A percentile compares a stretch with the other conserved stretches of the same genome.
These are phyloP conservation scores for Muscidifurax raptorellus DNA, from an alignment of 1,140 invertebrate species.

Conservation along the genomic window DNA sequence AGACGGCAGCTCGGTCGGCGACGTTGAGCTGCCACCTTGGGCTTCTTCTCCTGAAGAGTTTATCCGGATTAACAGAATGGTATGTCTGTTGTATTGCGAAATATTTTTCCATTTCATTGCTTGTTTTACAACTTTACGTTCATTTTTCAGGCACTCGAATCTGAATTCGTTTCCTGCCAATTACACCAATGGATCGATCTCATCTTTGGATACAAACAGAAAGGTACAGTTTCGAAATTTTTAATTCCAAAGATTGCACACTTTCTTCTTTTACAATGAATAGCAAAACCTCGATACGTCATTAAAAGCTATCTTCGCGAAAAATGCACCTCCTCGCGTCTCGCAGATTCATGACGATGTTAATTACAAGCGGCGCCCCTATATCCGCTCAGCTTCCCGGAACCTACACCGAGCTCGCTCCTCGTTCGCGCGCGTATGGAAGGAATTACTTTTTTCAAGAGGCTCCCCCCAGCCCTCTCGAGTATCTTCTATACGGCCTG, in stretches of 20 bases:
- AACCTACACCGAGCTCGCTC: conserved; percentile 61
- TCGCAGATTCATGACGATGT: conserved; percentile 65
- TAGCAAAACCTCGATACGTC: too few species aligned
- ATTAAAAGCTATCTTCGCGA: not conserved
- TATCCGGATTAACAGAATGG: conserved; percentile 97
- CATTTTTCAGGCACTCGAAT: conserved; percentile 90
- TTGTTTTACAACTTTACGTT: conserved; percentile 37
- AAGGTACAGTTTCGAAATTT: conserved; percentile 78
- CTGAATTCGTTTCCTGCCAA: conserved; percentile 99
- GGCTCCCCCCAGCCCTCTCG: conserved; percentile 20
- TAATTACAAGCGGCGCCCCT: conserved; percentile 75
- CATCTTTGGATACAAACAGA: conserved; percentile 99
- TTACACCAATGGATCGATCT: conserved; percentile 99
- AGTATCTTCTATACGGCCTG: conserved; percentile 43
- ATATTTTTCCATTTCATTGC: not conserved
- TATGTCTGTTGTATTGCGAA: conserved; percentile 61
- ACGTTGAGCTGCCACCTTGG: conserved; percentile 97
- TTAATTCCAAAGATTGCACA: not conserved
- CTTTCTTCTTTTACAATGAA: too few species aligned
- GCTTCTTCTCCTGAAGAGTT: conserved; percentile 98
- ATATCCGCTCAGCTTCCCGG: conserved; percentile 74
- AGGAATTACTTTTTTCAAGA: conserved; percentile 74
- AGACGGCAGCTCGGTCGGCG: conserved; percentile 86
- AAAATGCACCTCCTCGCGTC: not conserved
- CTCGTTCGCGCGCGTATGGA: conserved; percentile 67